Conservation (phyloP, 2,113 vertebrate species). For the Reinhardtius hippoglossoides region DNA sequence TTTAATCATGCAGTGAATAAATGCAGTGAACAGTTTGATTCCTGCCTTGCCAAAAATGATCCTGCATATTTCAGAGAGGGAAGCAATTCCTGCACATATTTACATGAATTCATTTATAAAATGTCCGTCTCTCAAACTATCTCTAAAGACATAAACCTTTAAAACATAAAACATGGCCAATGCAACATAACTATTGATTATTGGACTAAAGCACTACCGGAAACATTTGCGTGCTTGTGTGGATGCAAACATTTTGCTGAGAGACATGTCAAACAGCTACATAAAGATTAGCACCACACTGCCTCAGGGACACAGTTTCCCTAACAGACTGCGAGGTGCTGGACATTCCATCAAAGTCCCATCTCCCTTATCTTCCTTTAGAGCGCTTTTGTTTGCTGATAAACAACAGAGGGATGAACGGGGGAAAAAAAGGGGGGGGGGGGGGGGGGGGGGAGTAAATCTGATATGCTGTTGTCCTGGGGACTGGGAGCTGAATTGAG, state of each 20-base stretch:
- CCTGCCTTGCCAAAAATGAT: not conserved
- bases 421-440: not conserved
- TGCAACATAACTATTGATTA: constrained; percentile 10
- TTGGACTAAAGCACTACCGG: not conserved
- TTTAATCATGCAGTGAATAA: not conserved
- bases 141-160: not conserved
- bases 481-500: constrained; percentile 39
- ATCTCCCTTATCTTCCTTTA: constrained; percentile 61
- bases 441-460: constrained; percentile 55
- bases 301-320: constrained; percentile 39
- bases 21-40: not conserved
- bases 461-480: constrained; percentile 52
- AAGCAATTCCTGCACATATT: not conserved
- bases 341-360: constrained; percentile 57
- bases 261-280: constrained; percentile 15
- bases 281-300: constrained; percentile 40
- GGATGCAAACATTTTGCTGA: constrained; percentile 1
- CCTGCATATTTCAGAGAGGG: no score
- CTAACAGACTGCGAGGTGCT: constrained; percentile 55
- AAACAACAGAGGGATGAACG: constrained; percentile 62
- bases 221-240: not conserved
- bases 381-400: constrained; percentile 53
- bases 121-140: not conserved
- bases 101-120: not conserved
- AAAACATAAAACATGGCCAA: not conserved